These are phyloP conservation scores for Enoplosus armatus DNA, from an alignment of 2,797 vertebrate genomes.

Conservation along the genomic window DNA sequence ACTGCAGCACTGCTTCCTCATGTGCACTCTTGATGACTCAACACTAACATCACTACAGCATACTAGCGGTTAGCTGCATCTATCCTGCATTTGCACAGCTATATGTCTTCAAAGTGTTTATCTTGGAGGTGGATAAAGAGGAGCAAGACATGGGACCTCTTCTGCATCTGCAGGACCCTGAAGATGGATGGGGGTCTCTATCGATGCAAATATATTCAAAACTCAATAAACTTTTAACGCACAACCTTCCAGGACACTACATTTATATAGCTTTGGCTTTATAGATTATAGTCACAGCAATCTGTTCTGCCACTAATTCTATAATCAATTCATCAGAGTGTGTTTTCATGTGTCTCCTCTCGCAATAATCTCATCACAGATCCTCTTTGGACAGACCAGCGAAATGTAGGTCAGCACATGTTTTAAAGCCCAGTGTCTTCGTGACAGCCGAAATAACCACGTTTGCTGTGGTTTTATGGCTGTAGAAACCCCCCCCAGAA, in stretches of 20 bases:
- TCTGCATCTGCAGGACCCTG: no score
- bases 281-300: slow-evolving; percentile 15
- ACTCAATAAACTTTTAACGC: background rate
- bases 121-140: background rate
- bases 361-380: slow-evolving; percentile 74
- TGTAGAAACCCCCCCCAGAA: background rate
- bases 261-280: background rate
- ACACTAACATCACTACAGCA: slow-evolving; percentile 34
- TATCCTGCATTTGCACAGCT: slow-evolving; percentile 5
- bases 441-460: slow-evolving; percentile 14
- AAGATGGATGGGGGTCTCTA: no score
- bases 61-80: background rate
- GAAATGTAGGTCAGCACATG: slow-evolving; percentile 78
- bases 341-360: slow-evolving; percentile 50
- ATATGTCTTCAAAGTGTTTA: background rate
- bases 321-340: slow-evolving; percentile 52
- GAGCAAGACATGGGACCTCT: background rate
- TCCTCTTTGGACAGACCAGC: slow-evolving; percentile 68
- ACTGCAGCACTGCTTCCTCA: slow-evolving; percentile 55
- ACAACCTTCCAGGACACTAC: background rate
- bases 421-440: slow-evolving; percentile 60
- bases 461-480: slow-evolving; percentile 22
- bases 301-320: slow-evolving; percentile 33
- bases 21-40: slow-evolving; percentile 69
- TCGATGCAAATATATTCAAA: background rate